A percentile compares a stretch with the other conserved stretches of the same genome.
Conservation (phyloP, 2,113 vertebrate species). For the Silurus asotus region DNA sequence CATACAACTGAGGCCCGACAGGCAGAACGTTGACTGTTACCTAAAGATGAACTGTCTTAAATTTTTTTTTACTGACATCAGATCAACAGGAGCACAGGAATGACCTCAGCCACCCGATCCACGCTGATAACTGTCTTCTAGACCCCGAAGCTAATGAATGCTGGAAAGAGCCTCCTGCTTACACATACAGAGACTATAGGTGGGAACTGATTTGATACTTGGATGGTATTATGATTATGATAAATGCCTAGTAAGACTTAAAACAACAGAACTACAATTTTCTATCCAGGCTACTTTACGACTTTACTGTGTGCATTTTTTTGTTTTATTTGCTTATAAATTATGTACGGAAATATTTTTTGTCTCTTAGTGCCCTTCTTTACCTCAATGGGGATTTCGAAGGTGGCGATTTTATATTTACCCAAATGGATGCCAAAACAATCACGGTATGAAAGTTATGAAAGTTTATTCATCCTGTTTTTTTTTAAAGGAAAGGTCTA, state of each 20-base stretch:
- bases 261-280: background rate
- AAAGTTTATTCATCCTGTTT: background rate
- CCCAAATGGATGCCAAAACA: conserved; percentile 95
- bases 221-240: background rate
- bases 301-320: background rate
- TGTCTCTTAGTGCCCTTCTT: conserved; percentile 81
- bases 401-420: conserved; percentile 97
- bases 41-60: background rate
- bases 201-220: conserved; percentile 52
- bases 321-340: background rate
- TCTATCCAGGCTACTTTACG: background rate
- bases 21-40: background rate
- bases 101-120: conserved; percentile 96
- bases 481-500: background rate
- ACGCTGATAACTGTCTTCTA: conserved; percentile 95
- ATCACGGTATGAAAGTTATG: conserved; percentile 80
- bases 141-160: conserved; percentile 93
- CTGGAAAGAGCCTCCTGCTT: conserved; percentile 95
- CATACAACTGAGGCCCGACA: too few relatives aligned
- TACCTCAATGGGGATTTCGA: conserved; percentile 96
- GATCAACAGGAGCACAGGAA: conserved; percentile 93
- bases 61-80: conserved; percentile 51
- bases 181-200: conserved; percentile 96
- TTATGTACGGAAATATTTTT: background rate
- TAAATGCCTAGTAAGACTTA: background rate